These are phyloP conservation scores for Paragorgia papillata DNA, from an alignment of 92 coral and sea anemone species.

Conservation along the genomic window DNA sequence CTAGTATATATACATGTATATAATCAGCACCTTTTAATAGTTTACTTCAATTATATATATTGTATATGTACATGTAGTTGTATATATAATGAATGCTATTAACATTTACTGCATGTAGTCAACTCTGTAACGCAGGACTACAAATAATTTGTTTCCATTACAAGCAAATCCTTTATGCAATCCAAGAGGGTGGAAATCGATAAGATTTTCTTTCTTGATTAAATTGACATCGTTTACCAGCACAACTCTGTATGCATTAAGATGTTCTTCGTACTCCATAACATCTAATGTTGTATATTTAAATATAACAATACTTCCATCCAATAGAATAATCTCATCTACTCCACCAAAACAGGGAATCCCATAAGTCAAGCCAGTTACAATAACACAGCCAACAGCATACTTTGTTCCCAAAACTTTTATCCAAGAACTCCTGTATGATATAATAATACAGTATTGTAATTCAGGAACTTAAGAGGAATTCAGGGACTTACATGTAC, in stretches of 20 bases:
- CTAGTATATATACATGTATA: no score
- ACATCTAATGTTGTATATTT: slow-evolving; percentile 36
- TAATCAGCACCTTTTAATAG: not conserved
- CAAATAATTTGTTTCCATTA: slow-evolving; percentile 47
- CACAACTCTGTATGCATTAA: slow-evolving; percentile 68
- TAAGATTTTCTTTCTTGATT: slow-evolving; percentile 52
- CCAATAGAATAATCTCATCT: slow-evolving; percentile 40
- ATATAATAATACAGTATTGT: not conserved
- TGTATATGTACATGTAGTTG: not conserved
- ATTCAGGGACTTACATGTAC: not conserved
- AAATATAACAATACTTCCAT: slow-evolving; percentile 47
- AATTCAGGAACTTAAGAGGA: not conserved
- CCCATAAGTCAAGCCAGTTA: slow-evolving; percentile 49
- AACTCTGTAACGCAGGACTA: slow-evolving; percentile 57
- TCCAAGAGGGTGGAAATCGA: slow-evolving; percentile 68
- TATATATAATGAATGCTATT: not conserved
- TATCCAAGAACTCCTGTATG: not conserved
- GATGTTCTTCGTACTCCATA: slow-evolving; percentile 43
- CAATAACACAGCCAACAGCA: slow-evolving; percentile 35
- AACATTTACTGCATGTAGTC: slow-evolving; percentile 47
- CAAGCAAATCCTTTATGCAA: slow-evolving; percentile 58
- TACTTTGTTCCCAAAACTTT: slow-evolving; percentile 51
- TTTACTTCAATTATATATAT: not conserved
- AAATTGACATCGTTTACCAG: slow-evolving; percentile 20
- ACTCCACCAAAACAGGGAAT: slow-evolving; percentile 50